A percentile compares a stretch with the other conserved stretches of the same genome.
Evolutionary conservation across 2,797 vertebrate species (phyloP).

Genomic region (Micromesistius poutassou): DNA sequence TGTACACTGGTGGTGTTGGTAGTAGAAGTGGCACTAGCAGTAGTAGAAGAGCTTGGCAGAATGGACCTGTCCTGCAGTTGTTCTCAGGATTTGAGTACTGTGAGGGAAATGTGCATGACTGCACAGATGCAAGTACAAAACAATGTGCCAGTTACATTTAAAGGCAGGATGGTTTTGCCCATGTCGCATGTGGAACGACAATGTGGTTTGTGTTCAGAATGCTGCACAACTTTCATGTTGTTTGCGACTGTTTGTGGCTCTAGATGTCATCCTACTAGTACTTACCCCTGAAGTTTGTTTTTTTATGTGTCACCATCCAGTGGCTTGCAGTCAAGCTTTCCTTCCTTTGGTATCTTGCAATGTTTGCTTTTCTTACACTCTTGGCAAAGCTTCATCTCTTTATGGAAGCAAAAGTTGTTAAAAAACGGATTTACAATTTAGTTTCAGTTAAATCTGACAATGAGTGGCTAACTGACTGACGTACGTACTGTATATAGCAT

Average conservation of each 20-base stretch:
- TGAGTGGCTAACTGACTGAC: background rate
- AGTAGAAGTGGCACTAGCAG: too few species aligned
- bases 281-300: conserved; percentile 27
- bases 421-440: background rate
- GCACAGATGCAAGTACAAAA: background rate
- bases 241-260: conserved; percentile 27
- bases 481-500: background rate
- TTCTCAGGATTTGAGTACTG: background rate
- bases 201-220: conserved; percentile 54
- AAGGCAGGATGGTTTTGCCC: conserved; percentile 33
- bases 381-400: background rate
- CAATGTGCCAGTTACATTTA: background rate
- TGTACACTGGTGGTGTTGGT: background rate
- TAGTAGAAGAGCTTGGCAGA: background rate
- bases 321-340: background rate
- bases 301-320: conserved; percentile 19
- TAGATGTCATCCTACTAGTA: conserved; percentile 34
- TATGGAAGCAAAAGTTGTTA: background rate
- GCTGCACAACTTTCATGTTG: conserved; percentile 45
- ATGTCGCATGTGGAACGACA: conserved; percentile 31
- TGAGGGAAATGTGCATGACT: background rate
- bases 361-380: background rate
- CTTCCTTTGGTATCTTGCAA: background rate
- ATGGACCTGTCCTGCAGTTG: background rate
- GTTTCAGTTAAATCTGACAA: background rate